Base-by-base conservation (phyloP, 1,140 invertebrate species). In the Hyphantria cunea region DNA sequence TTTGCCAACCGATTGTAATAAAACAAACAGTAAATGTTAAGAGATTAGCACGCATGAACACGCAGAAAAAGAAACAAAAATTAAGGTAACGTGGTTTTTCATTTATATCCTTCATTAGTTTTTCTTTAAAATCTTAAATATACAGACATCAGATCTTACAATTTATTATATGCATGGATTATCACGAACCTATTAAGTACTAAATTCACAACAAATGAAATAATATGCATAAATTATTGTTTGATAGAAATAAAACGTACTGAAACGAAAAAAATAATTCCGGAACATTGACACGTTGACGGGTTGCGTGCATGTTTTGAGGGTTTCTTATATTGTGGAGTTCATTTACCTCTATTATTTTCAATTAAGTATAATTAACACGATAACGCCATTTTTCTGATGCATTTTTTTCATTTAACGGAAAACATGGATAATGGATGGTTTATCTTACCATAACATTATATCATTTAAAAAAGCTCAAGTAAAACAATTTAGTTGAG, bases 301-400 rank as follows among this genome's bases (percentile, higher is more conserved):
- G 58, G 60, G 42, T 72, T 59, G 73, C 73, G 70, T 72, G 73
- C 64, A 12, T 42, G n/a, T 71, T 59, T 62, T 39, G 53, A 66
- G 73, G 63, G 64, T 63, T 41, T 44, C 39, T 13, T 37, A 62
- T 39, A n/a, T 44, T 51, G 1, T 50, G 63, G 70, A 66, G 70
- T 63, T 64, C 61, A 69, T 63, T 70, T 60, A 41, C 37, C 44
- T 42, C 70, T 58, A 75, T 75, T 75, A 75, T 75, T 72, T 75
- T 75, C 70, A 72, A 75, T 75, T 75, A 75, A 47, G 25, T 45
- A 52, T 67, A 45, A 60, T 69, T 72, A 72, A 59, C 59, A 47
- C 12, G 56, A 51, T 48, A 60, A 42, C 44, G 42, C 51, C n/a
- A 17, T 34, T 32, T 14, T 33, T 42, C 34, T 31, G 63, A 17